Evolutionary conservation across 2,888 invertebrate genomes (phyloP), one percentile per base, ranked within the genome.

Genomic region (Lysandra bellargus): DNA sequence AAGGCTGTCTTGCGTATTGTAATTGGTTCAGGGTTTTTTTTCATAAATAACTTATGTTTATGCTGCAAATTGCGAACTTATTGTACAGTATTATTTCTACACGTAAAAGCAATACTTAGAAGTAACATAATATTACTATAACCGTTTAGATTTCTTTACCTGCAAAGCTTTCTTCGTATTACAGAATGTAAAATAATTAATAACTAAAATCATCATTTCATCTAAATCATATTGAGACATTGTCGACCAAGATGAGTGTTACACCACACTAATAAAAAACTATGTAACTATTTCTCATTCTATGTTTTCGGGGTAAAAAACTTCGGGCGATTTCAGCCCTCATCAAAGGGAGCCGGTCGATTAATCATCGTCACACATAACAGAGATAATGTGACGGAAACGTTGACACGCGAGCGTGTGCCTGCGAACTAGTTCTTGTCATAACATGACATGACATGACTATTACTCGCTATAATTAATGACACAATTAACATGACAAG

Each of bases 301-400:
- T 33, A 69, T 69, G 69, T 69, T 33, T 69, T 69, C 30, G 33
- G 69, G 14, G 69, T 69, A 76, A 76, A 76, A 76, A 76, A 76
- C 33, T 53, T 76, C 17, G 33, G 33, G 30, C 53, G 37, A 53
- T 53, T 53, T 23, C 30, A 53, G 17, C 53, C 30, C 76, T 53
- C 53, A 49, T 76, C 57, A 49, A 14, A 76, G 53, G 12, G 33
- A 76, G 53, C 49, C 57, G 76, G 53, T 53, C 76, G 53, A 76
- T 76, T 76, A 76, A 76, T 76, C 76, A 76, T 57, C 76, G 76
- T 76, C 76, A 76, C 53, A 76, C 76, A 76, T 57, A 76, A 76
- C 76, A 33, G 76, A 76, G 76, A 76, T 76, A 76, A 76, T 76
- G 76, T 76, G 49, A 76, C 49, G 53, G 76, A 76, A 76, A 76